Conservation (phyloP, 1,140 invertebrate genomes). For the Hylaeus anthracinus region DNA sequence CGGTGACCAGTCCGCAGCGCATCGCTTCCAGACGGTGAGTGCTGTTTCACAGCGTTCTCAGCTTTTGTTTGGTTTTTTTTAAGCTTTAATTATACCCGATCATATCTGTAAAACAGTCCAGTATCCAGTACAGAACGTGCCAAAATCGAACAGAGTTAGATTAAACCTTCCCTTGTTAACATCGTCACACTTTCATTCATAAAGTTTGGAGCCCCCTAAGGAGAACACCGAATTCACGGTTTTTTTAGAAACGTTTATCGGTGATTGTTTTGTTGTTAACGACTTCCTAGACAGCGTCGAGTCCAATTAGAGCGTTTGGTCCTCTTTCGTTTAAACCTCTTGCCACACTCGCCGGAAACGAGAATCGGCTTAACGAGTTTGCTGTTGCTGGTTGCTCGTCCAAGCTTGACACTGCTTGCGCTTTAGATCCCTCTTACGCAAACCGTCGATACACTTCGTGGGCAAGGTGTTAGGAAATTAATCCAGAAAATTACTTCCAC, state of each 20-base stretch:
- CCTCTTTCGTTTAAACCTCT: constrained; percentile 15
- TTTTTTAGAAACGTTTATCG: not conserved
- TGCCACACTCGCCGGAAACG: constrained; percentile 41
- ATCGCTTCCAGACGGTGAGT: constrained; percentile 57
- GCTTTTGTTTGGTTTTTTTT: no score
- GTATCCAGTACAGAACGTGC: no score
- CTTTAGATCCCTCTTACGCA: constrained; percentile 29
- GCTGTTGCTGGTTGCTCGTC: constrained; percentile 34
- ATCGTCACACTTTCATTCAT: no score
- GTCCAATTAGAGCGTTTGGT: constrained; percentile 5
- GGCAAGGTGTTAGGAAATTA: constrained; percentile 31
- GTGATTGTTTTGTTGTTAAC: not conserved
- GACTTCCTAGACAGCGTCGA: not conserved
- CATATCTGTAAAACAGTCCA: no score
- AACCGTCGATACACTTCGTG: constrained; percentile 24
- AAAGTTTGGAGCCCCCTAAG: no score
- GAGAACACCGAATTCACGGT: not conserved
- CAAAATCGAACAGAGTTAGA: no score
- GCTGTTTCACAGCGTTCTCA: no score
- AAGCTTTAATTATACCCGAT: no score
- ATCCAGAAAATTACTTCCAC: constrained; percentile 8
- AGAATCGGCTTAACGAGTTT: constrained; percentile 45
- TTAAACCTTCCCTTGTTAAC: no score
- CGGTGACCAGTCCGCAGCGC: constrained; percentile 63
- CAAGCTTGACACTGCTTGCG: constrained; percentile 32